Conservation (phyloP, 1,140 invertebrate genomes). For the Nebria ingens region DNA sequence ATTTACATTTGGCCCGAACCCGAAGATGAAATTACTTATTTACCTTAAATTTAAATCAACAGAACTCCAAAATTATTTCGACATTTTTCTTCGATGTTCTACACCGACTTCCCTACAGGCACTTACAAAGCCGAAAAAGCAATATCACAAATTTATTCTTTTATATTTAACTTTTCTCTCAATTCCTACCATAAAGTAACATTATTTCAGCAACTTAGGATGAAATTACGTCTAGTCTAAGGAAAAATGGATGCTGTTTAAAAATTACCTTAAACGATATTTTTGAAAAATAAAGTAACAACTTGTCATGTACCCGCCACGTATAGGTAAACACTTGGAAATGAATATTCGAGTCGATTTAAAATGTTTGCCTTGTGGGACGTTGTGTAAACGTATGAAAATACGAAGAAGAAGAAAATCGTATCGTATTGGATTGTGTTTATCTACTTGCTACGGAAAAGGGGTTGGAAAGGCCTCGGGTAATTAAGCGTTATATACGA, state of each 20-base stretch:
- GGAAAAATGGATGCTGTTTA: no score
- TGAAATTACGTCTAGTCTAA: no score
- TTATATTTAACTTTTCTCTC: no score
- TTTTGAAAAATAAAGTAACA: no score
- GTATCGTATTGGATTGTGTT: background rate
- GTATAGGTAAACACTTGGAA: background rate
- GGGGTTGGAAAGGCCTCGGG: background rate
- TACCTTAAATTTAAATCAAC: background rate
- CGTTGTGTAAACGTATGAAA: background rate
- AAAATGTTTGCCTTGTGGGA: background rate
- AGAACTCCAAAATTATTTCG: background rate
- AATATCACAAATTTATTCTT: no score
- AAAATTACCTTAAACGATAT: no score
- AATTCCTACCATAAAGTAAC: no score
- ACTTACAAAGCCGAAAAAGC: no score
- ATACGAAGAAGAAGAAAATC: no score
- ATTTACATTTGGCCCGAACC: background rate
- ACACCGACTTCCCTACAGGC: no score
- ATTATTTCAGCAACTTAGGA: no score
- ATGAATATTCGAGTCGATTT: background rate
- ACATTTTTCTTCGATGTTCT: background rate
- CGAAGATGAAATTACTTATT: background rate
- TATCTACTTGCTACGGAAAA: background rate
- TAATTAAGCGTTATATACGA: constrained; percentile 1
- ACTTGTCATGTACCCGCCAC: background rate